Evolutionary conservation across 2,888 invertebrate species (phyloP), one percentile per base, ranked within the genome.

Genomic region (Chydorus sphaericus): DNA sequence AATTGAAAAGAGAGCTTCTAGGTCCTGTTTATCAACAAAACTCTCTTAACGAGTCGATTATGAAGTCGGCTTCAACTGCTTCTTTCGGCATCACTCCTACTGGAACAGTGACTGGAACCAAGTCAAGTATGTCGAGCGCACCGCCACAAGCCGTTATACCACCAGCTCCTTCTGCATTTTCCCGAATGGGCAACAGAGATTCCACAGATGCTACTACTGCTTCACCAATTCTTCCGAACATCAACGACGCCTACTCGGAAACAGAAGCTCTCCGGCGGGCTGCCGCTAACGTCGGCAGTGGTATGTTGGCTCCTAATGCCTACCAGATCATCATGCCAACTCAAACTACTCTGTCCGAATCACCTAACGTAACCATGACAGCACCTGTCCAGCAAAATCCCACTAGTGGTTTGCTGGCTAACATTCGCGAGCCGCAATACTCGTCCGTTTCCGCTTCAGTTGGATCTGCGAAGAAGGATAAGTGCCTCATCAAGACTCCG

Each of bases 221-320:
- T 7, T 52, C 52, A n/a, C 37, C 52, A 33, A 39, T n/a, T n/a
- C n/a, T n/a, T n/a, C n/a, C n/a, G n/a, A n/a, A 26, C 18, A 44
- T 44, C 18, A 88, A 87, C 71, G 86, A 87, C 7, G 86, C 86
- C 1, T 86, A 87, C 52, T 85, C 87, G 0, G 79, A 81, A 14
- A 85, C 86, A 0, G 86, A 87, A 69, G 84, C 83, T 0, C 68
- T 85, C 58, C 86, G 87, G 1, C 73, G 76, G 1, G 68, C 68
- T 3, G 71, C 68, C 11, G 26, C 52, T 31, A 23, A 16, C n/a
- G 52, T 26, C 11, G n/a, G 36, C 18, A 23, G 20, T 26, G 36
- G 83, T 29, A 33, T 53, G 31, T 48, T 60, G 20, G 62, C 60
- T 48, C 73, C 75, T 0, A 79, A 85, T 66, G 80, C 79, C 65